Conservation (phyloP, 2,113 vertebrate genomes). For the Cercopithecus mona region DNA sequence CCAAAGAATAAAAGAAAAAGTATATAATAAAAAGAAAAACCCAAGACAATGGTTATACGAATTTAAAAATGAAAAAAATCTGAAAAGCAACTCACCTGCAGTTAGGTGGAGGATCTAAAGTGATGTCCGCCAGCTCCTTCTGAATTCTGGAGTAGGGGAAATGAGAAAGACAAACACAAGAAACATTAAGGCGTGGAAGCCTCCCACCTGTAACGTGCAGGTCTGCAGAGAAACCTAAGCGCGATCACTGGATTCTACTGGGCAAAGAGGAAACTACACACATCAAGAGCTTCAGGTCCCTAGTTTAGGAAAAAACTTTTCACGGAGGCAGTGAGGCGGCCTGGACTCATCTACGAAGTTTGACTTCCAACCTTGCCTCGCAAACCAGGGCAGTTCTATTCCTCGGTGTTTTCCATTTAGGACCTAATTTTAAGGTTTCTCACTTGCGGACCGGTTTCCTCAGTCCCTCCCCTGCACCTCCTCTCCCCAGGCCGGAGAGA, state of each 20-base stretch:
- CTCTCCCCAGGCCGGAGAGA: rapidly evolving
- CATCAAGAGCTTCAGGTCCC: not conserved
- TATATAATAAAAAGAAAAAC: not conserved
- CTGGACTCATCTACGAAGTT: rapidly evolving
- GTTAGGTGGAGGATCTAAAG: constrained; percentile 97
- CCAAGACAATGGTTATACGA: too few species aligned
- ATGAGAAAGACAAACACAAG: constrained; percentile 66
- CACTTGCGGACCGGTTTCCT: not conserved
- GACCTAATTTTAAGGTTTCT: not conserved
- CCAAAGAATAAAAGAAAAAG: not conserved
- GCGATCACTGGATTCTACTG: not conserved
- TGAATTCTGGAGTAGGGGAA: constrained; percentile 91
- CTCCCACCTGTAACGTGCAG: not conserved
- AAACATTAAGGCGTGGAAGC: not conserved
- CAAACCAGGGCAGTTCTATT: not conserved
- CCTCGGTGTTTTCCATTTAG: not conserved
- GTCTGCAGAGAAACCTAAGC: not conserved
- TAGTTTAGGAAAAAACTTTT: not conserved
- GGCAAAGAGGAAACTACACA: not conserved
- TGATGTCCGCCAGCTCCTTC: constrained; percentile 98
- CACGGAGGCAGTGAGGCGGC: not conserved
- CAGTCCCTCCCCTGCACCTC: not conserved
- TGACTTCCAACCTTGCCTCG: not conserved
- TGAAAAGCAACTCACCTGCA: constrained; percentile 90
- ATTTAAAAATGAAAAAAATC: too few species aligned